phyloP scores from a whole-genome alignment of 2,113 vertebrate species.

The Zapornia atra region DNA sequence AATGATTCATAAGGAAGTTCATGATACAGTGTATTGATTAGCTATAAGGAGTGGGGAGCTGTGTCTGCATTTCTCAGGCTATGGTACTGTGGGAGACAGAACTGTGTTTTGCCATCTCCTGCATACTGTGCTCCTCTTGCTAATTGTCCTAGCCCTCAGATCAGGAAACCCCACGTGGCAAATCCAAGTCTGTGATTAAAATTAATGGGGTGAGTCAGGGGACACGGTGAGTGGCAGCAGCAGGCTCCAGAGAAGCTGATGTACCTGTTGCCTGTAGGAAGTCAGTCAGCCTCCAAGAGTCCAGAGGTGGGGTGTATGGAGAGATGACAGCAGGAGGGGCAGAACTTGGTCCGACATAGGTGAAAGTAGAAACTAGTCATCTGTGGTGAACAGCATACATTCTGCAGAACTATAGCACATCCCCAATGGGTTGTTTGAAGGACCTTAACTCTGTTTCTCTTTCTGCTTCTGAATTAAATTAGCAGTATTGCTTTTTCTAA shows the following conservation, averaged over 20 bases:
- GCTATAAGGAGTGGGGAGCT: not conserved
- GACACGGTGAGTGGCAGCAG: not conserved
- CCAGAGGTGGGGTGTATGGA: not conserved
- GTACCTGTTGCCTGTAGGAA: not conserved
- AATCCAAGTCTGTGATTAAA: not conserved
- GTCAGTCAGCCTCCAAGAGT: not conserved
- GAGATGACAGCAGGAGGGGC: not conserved
- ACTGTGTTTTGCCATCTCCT: not conserved
- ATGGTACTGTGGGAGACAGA: not conserved
- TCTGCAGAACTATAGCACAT: not conserved
- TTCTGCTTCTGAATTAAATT: not conserved
- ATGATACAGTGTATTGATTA: not conserved
- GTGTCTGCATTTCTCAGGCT: not conserved
- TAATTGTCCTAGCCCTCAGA: not conserved
- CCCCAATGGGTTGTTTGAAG: not conserved
- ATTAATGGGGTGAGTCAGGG: not conserved
- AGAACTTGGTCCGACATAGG: rapidly evolving
- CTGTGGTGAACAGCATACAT: rapidly evolving
- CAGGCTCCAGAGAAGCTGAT: not conserved
- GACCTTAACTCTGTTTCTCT: not conserved
- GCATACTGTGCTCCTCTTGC: not conserved
- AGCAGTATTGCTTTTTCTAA: not conserved
- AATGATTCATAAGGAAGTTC: not conserved
- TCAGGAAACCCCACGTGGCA: not conserved
- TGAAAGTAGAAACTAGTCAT: not conserved